Percentiles rank a stretch among this genome's conserved stretches.
These are phyloP conservation scores for Talpa occidentalis DNA, from an alignment of 2,113 vertebrate genomes.

Conservation along the genomic window DNA sequence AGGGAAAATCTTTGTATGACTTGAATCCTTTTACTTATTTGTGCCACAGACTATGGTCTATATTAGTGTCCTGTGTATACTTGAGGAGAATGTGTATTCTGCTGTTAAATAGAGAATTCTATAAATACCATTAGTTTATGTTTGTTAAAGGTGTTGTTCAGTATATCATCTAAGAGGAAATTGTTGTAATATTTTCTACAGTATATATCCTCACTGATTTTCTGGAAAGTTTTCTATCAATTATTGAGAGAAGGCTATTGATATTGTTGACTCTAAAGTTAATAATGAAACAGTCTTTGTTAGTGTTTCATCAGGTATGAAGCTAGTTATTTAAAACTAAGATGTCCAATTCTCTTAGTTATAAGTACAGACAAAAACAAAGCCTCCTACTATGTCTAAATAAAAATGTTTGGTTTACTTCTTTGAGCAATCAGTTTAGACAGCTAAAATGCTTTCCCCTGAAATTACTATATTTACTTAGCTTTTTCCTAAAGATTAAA, in stretches of 20 bases:
- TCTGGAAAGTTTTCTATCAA: background rate
- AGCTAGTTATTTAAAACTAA: conserved; percentile 42
- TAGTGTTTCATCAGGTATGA: background rate
- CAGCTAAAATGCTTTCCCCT: conserved; percentile 14
- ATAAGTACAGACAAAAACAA: background rate
- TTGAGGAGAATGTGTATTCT: too few species aligned
- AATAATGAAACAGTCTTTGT: conserved; percentile 2
- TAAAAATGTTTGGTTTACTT: conserved; percentile 48
- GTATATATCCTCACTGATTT: background rate
- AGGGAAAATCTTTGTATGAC: conserved; percentile 8
- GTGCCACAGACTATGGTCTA: background rate
- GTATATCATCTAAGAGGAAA: background rate
- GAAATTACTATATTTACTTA: conserved; percentile 67
- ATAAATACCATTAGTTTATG: background rate
- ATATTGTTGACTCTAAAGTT: conserved; percentile 10
- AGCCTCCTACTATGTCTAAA: conserved; percentile 16
- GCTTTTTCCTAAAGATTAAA: conserved; percentile 45
- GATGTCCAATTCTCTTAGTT: conserved; percentile 22
- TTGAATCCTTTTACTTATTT: conserved; percentile 10
- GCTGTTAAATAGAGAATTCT: background rate
- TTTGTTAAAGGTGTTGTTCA: background rate
- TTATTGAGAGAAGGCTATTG: background rate
- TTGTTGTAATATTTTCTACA: background rate
- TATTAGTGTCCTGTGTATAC: background rate
- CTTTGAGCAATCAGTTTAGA: conserved; percentile 20